Percentiles rank a stretch among this genome's conserved stretches.
These are phyloP conservation scores for Drosophila gaucha DNA, from an alignment of 2,888 invertebrate species.

Conservation along the genomic window DNA sequence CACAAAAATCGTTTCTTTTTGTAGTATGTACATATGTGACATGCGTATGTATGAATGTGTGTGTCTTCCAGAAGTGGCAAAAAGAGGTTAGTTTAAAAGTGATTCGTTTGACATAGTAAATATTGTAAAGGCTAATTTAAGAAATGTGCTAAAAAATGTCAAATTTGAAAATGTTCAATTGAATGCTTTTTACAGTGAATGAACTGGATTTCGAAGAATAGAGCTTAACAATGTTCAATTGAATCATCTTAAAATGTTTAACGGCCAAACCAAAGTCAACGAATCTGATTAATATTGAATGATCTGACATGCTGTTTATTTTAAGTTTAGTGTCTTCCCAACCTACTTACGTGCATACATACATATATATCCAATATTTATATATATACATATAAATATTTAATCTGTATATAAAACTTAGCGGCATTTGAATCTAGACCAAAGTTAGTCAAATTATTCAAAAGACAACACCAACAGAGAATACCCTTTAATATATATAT, in stretches of 20 bases:
- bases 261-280: background rate
- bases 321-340: constrained; percentile 49
- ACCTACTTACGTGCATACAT: constrained; percentile 4
- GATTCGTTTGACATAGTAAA: background rate
- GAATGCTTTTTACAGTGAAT: too few relatives aligned
- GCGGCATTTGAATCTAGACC: constrained; percentile 43
- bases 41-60: background rate
- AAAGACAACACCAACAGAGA: constrained; percentile 25
- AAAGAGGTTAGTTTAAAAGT: background rate
- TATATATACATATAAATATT: constrained; percentile 6
- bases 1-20: background rate
- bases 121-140: background rate
- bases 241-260: background rate
- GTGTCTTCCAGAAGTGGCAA: background rate
- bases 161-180: too few relatives aligned
- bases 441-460: constrained; percentile 60
- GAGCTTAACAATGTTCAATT: background rate
- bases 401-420: constrained; percentile 42
- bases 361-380: constrained; percentile 5
- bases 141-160: background rate
- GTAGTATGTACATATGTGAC: background rate
- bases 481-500: constrained; percentile 27
- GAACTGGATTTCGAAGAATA: too few relatives aligned
- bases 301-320: background rate
- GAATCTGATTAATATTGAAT: too few relatives aligned